These are phyloP conservation scores for Neodontobutis hainanensis DNA, from an alignment of 2,113 vertebrate species.

Conservation along the genomic window DNA sequence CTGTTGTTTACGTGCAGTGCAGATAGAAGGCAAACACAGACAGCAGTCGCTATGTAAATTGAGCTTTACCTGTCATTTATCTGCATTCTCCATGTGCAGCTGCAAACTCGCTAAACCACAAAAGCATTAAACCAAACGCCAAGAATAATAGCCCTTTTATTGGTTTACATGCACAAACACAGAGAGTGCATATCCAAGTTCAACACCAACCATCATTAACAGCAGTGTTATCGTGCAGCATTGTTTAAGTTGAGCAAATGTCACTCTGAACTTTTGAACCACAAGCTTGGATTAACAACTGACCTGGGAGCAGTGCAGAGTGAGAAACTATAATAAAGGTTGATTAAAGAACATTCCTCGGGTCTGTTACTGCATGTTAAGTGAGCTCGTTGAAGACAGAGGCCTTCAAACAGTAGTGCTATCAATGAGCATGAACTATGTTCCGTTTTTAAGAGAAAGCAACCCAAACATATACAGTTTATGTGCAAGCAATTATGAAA, in stretches of 20 bases:
- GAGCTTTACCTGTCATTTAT: constrained; percentile 14
- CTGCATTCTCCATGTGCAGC: constrained; percentile 25
- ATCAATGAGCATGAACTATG: constrained; percentile 25
- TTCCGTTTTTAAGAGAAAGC: not conserved
- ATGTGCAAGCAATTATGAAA: constrained; percentile 1
- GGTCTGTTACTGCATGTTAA: constrained; percentile 65
- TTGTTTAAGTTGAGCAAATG: constrained; percentile 38
- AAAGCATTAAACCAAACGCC: constrained; percentile 26
- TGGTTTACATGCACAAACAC: constrained; percentile 7
- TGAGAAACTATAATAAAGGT: constrained; percentile 63
- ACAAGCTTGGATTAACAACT: constrained; percentile 62
- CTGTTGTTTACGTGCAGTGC: constrained; percentile 45
- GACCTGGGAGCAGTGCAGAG: constrained; percentile 57
- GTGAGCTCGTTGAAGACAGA: constrained; percentile 37
- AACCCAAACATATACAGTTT: not conserved
- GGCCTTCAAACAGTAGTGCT: constrained; percentile 22
- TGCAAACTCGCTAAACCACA: constrained; percentile 9
- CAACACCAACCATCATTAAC: constrained; percentile 21
- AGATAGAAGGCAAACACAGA: constrained; percentile 21
- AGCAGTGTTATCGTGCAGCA: constrained; percentile 6
- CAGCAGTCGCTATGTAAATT: constrained; percentile 25
- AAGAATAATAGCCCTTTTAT: constrained; percentile 6
- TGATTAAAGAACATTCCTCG: constrained; percentile 68
- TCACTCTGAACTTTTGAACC: constrained; percentile 69
- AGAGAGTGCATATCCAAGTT: constrained; percentile 13